Evolutionary conservation across 1,140 invertebrate genomes (phyloP), one percentile per base, ranked within the genome.

Genomic region (Drosophila kohkoa): DNA sequence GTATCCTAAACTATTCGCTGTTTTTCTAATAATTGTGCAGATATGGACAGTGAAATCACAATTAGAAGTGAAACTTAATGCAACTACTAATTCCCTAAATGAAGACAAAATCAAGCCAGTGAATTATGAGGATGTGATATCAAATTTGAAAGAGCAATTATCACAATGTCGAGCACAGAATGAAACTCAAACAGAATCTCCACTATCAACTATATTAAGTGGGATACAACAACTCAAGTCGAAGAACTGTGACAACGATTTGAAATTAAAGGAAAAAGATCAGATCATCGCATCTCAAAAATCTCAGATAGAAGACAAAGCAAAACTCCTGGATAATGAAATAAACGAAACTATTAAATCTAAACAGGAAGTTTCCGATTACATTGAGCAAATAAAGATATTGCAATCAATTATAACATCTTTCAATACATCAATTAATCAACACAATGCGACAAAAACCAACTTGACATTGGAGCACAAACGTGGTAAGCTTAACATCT

Each of bases 141-240:
- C 57, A 7, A 35, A 54, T 6, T 16, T 43, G 35, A 4, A 65
- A 15, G 30, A 57, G 20, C 28, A 66, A 13, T 41, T 64, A 5
- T n/a, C 1, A 0, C 3, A 57, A 1, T 64, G 32, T 16, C 16
- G 46, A 30, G 8, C 25, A 3, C 11, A 45, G 10, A 16, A 38
- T 10, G n/a, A 54, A 54, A 16, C 2, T 11, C 16, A 54, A 8
- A 11, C n/a, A 54, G 8, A 41, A 5, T 41, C 8, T 25, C 3
- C 57, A 45, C 6, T 30, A 43, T 59, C 41, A 5, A 43, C 5
- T 2, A 13, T n/a, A 20, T 5, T 49, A 16, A 7, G 3, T 11
- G 13, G 1, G 5, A 51, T 51, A 0, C 7, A 8, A 25, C 16
- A n/a, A 13, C 5, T 38, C 1, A 1, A 63, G 20, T 51, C 32